Percentiles rank a stretch among this genome's conserved stretches.
Conservation (phyloP, 1,140 invertebrate species). For the Brachionus calyciflorus region DNA sequence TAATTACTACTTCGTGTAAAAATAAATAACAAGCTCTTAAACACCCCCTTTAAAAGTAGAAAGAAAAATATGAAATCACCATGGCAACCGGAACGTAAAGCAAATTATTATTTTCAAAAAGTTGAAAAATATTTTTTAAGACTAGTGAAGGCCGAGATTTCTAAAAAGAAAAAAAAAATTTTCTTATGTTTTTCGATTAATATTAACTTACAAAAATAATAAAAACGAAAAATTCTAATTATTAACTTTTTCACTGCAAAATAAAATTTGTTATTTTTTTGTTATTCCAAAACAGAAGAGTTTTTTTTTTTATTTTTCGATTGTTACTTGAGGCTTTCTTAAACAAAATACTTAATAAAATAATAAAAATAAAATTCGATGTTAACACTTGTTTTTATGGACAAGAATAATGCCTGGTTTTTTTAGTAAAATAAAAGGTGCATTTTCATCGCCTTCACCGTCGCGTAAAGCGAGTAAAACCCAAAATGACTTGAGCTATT, state of each 20-base stretch:
- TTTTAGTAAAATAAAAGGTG: conserved; percentile 39
- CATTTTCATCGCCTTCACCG: conserved; percentile 26
- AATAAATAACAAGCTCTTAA: conserved; percentile 33
- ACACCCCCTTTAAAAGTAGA: conserved; percentile 6
- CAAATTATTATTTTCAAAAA: not conserved
- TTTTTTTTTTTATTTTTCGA: not conserved
- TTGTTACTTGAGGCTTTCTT: not conserved
- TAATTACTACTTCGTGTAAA: too few relatives aligned
- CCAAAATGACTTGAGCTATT: conserved; percentile 18
- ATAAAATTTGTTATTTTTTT: conserved; percentile 32
- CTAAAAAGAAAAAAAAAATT: too few relatives aligned
- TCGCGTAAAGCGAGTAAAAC: not conserved
- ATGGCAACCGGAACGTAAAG: not conserved
- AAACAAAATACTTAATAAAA: too few relatives aligned
- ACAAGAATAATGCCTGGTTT: conserved; percentile 26
- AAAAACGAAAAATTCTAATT: conserved; percentile 26
- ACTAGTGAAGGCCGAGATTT: conserved; percentile 11
- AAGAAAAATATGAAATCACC: not conserved
- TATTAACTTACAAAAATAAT: conserved; percentile 20
- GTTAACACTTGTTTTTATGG: not conserved
- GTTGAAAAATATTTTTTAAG: conserved; percentile 2
- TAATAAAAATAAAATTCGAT: not conserved
- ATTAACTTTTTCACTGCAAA: conserved; percentile 34
- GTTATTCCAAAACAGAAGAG: not conserved
- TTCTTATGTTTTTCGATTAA: not conserved